These are phyloP conservation scores for Dolichallabes microphthalmus DNA, from an alignment of 2,113 vertebrate genomes.

Conservation along the genomic window DNA sequence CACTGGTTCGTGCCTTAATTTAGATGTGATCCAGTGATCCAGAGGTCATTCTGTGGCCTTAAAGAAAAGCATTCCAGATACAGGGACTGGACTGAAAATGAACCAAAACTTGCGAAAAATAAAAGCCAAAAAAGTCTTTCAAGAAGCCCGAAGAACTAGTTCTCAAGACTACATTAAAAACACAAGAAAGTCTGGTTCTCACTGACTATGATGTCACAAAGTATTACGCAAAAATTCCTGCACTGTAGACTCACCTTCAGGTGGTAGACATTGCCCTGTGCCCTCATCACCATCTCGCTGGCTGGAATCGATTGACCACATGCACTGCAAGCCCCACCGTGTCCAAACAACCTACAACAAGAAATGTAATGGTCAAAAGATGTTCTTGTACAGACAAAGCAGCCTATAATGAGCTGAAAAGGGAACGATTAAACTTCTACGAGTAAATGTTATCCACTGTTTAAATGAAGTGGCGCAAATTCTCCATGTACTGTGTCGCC, in stretches of 20 bases:
- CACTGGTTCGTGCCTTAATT: no score
- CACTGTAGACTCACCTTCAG: slow-evolving; percentile 68
- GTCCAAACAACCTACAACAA: slow-evolving; percentile 74
- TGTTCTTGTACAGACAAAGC: background rate
- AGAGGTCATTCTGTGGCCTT: no score
- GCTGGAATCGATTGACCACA: slow-evolving; percentile 78
- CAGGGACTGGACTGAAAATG: no score
- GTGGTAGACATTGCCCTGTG: slow-evolving; percentile 78
- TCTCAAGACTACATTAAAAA: no score
- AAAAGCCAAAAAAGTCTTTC: no score
- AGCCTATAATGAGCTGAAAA: background rate
- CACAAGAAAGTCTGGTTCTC: no score
- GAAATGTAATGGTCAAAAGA: slow-evolving; percentile 4
- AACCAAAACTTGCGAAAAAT: no score
- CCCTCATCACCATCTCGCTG: slow-evolving; percentile 81
- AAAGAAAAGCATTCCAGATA: no score
- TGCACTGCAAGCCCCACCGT: slow-evolving; percentile 76
- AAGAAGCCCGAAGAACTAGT: no score
- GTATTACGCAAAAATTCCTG: background rate
- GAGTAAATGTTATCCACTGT: background rate
- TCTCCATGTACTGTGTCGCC: background rate
- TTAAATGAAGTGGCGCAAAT: background rate
- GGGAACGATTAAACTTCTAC: background rate
- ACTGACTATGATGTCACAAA: background rate
- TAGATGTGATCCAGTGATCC: no score